Evolutionary conservation across 2,888 invertebrate species (phyloP).

Genomic region (Zygaena filipendulae): DNA sequence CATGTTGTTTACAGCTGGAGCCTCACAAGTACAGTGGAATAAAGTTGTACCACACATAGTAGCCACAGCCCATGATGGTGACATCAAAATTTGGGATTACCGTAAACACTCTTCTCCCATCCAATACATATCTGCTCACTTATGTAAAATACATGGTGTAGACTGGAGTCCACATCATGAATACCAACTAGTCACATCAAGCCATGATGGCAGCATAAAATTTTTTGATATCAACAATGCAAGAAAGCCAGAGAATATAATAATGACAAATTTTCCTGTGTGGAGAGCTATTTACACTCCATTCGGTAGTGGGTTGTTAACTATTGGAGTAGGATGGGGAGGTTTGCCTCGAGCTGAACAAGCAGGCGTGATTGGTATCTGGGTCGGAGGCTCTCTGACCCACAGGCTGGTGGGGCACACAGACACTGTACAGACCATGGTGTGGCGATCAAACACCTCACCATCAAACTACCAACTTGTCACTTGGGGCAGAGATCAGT

Average conservation of each 20-base stretch:
- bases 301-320: slow-evolving; percentile 91
- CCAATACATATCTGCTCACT: slow-evolving; percentile 93
- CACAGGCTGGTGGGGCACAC: slow-evolving; percentile 95
- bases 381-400: slow-evolving; percentile 74
- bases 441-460: slow-evolving; percentile 83
- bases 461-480: slow-evolving; percentile 83
- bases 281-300: slow-evolving; percentile 96
- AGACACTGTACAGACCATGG: slow-evolving; percentile 94
- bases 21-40: slow-evolving; percentile 96
- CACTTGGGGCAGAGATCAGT: slow-evolving; percentile 96
- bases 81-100: slow-evolving; percentile 95
- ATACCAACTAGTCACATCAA: slow-evolving; percentile 88
- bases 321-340: slow-evolving; percentile 92
- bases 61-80: slow-evolving; percentile 96
- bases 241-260: slow-evolving; percentile 83
- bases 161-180: slow-evolving; percentile 93
- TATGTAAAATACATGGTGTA: slow-evolving; percentile 88
- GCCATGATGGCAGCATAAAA: slow-evolving; percentile 95
- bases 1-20: slow-evolving; percentile 83
- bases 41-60: slow-evolving; percentile 83
- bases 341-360: slow-evolving; percentile 82
- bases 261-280: slow-evolving; percentile 87
- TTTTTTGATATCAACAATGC: slow-evolving; percentile 93
- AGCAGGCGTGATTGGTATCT: slow-evolving; percentile 67
- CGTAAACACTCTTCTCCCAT: slow-evolving; percentile 88